Evolutionary conservation across 1,140 invertebrate species (phyloP), one percentile per base, ranked within the genome.

Genomic region (Drosophila athabasca): DNA sequence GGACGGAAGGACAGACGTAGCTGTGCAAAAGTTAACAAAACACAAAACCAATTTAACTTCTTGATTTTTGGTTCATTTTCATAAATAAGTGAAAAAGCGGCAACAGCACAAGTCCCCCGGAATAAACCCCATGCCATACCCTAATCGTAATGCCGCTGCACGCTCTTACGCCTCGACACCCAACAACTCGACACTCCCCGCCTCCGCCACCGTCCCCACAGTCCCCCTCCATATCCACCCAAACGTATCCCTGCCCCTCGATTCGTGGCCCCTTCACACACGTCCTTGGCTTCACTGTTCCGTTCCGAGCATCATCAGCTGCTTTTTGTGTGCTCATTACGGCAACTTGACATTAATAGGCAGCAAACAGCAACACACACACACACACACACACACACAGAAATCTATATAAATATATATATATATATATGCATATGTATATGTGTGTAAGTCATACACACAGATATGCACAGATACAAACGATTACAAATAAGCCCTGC

Each of bases 41-140:
- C 72, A 82, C 66, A 82, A 87, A 87, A 88, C 75, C 82, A 87
- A 87, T 87, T 87, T 87, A 87, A 87, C 83, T 87, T 88, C 83
- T 88, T 88, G 77, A 65, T 79, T 85, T 85, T 71, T 77, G 69
- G 62, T 77, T 70, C 62, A 87, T 79, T 87, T 87, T 81, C 78
- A 87, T 87, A 82, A 88, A 72, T 76, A 87, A 87, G 75, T 82
- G 66, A 80, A 84, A 79, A 71, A 58, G 55, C 71, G 49, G 57
- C 61, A 68, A 52, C 44, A 58, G 65, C 45, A 43, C 11, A 43
- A 46, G 64, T 57, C 44, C 44, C 35, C 44, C 35, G 22, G 50
- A 17, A 52, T 13, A 53, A 41, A 31, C 26, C 31, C 51, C 51
- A 39, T 31, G 15, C 19, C 49, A 35, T 17, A 35, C 68, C 43